phyloP scores from a whole-genome alignment of 2,888 invertebrate genomes.

The Dasypogon diadema region DNA sequence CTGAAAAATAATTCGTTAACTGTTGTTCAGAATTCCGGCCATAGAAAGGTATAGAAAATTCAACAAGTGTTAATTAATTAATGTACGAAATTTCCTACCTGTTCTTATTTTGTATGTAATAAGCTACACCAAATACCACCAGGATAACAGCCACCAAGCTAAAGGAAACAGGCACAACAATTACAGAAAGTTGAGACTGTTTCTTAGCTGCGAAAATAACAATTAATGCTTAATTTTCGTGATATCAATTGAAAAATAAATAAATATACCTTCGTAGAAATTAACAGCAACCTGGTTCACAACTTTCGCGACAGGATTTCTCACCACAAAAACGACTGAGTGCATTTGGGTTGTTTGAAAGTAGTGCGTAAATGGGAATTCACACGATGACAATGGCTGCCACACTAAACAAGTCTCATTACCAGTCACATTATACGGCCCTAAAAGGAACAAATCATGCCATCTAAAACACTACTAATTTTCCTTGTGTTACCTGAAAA shows the following conservation, averaged over 20 bases:
- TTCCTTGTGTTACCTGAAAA: constrained; percentile 71
- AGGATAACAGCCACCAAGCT: constrained; percentile 84
- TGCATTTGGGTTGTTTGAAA: constrained; percentile 78
- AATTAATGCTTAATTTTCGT: constrained; percentile 41
- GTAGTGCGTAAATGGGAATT: constrained; percentile 77
- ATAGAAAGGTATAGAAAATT: constrained; percentile 51
- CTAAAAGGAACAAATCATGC: constrained; percentile 57
- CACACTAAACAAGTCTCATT: constrained; percentile 78
- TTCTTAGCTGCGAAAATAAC: constrained; percentile 72
- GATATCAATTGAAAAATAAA: constrained; percentile 8
- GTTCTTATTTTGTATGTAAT: constrained; percentile 84
- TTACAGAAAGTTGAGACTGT: constrained; percentile 87
- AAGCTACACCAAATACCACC: constrained; percentile 88
- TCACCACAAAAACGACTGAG: constrained; percentile 82
- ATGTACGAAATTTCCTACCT: constrained; percentile 71
- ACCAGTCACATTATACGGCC: constrained; percentile 75
- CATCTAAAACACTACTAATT: background rate
- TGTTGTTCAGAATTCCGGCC: too few relatives aligned
- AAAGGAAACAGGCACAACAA: constrained; percentile 88
- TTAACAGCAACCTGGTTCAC: constrained; percentile 81
- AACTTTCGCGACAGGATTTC: constrained; percentile 80
- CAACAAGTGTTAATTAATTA: too few relatives aligned
- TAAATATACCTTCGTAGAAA: constrained; percentile 81
- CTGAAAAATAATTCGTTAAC: constrained; percentile 68
- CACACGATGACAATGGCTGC: constrained; percentile 69